phyloP scores from a whole-genome alignment of 2,113 vertebrate species.

The Melospiza melodia region DNA sequence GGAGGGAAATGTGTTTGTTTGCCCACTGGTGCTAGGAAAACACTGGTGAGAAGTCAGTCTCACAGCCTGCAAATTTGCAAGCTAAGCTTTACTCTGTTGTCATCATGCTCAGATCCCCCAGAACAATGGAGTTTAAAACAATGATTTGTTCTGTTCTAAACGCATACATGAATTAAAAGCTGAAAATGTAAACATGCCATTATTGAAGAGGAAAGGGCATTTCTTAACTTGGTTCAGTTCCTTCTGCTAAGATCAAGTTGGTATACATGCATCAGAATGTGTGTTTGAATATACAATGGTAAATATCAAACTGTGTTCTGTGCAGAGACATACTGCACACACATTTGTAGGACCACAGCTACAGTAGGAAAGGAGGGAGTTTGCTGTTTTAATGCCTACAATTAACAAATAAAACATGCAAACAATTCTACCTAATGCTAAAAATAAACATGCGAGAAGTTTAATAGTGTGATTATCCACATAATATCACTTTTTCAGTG shows the following conservation, averaged over 20 bases:
- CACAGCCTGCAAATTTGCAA: background rate
- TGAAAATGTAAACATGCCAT: background rate
- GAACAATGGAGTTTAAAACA: background rate
- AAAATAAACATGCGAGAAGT: background rate
- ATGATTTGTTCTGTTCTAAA: background rate
- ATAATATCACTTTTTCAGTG: background rate
- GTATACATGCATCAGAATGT: rapidly evolving
- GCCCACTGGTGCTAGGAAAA: background rate
- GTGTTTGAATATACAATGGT: background rate
- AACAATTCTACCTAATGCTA: background rate
- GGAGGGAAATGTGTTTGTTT: background rate
- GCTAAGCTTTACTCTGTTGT: background rate
- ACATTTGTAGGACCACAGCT: background rate
- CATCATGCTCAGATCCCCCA: background rate
- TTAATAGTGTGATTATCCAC: background rate
- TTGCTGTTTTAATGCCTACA: background rate
- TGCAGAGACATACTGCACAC: background rate
- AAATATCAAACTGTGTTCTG: background rate
- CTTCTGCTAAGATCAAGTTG: background rate
- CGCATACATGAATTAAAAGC: background rate
- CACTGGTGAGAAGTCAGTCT: background rate
- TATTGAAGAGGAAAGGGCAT: background rate
- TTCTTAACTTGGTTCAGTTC: background rate
- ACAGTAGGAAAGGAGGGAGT: rapidly evolving
- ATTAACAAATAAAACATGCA: background rate